Percentiles rank a stretch among this genome's conserved stretches.
phyloP scores from a whole-genome alignment of 2,113 vertebrate species.

The Laticauda colubrina region DNA sequence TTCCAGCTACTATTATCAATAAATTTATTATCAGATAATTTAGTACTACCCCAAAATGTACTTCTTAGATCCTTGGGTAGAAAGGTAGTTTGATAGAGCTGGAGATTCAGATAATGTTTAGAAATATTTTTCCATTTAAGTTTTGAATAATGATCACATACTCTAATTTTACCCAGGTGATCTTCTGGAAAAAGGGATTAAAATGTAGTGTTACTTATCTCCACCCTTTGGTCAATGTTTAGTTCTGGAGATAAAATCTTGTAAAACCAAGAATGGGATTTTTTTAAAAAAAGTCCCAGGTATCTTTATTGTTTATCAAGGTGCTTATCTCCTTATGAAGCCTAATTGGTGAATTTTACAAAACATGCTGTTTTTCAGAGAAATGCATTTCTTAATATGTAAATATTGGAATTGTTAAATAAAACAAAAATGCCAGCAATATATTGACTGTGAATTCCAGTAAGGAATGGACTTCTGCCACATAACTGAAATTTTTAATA shows the following conservation, averaged over 20 bases:
- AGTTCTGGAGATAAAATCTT: not conserved
- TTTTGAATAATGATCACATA: not conserved
- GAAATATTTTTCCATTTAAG: not conserved
- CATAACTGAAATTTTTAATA: conserved; percentile 53
- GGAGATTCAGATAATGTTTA: not conserved
- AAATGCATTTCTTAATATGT: conserved; percentile 59
- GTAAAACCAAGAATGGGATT: not conserved
- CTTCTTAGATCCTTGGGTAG: not conserved
- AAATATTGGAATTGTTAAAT: conserved; percentile 55
- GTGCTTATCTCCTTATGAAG: conserved; percentile 49
- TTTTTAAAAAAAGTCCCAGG: not conserved
- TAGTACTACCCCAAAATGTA: not conserved
- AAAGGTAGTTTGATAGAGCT: not conserved
- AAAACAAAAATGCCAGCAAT: conserved; percentile 70
- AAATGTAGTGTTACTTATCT: not conserved
- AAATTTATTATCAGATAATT: not conserved
- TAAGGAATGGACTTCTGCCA: conserved; percentile 55
- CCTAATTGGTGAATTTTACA: conserved; percentile 51
- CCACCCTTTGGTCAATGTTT: not conserved
- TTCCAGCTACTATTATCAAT: not conserved
- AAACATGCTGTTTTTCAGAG: conserved; percentile 51
- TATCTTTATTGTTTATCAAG: conserved; percentile 15
- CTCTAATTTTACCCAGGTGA: not conserved
- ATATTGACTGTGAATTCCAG: conserved; percentile 58
- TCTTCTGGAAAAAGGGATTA: not conserved